Evolutionary conservation across 1,140 invertebrate species (phyloP).

Genomic region (Cyclargus thomasi): DNA sequence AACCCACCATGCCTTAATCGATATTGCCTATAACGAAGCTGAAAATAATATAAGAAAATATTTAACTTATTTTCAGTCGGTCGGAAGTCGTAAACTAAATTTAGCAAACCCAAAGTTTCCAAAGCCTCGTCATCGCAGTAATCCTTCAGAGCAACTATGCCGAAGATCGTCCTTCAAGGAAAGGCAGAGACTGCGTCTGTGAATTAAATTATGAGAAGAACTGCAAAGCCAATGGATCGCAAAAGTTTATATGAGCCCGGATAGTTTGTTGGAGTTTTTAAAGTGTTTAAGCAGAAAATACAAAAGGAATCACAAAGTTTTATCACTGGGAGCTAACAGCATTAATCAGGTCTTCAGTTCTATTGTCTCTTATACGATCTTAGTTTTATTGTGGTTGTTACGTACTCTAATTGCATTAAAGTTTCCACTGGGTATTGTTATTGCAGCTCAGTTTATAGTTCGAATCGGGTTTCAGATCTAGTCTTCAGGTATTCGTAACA

Average conservation of each 20-base stretch:
- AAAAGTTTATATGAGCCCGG: neutral
- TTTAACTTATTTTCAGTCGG: no score
- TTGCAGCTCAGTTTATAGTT: no score
- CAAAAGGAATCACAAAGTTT: neutral
- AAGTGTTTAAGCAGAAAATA: conserved; percentile 3
- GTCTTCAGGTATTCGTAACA: no score
- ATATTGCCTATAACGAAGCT: no score
- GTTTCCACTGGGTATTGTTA: neutral
- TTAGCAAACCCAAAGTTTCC: no score
- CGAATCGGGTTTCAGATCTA: no score
- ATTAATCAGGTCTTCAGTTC: conserved; percentile 3
- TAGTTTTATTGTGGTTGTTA: conserved; percentile 1
- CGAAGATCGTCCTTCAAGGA: neutral
- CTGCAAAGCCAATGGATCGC: neutral
- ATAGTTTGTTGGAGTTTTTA: neutral
- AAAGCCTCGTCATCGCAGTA: no score
- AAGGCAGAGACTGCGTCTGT: neutral
- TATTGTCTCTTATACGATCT: neutral
- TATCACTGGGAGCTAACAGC: neutral
- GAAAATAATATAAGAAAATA: no score
- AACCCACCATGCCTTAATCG: no score
- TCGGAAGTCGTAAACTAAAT: no score
- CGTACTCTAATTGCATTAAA: neutral
- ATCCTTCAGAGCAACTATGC: neutral
- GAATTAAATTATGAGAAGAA: neutral